Evolutionary conservation across 2,888 invertebrate species (phyloP), one percentile per base, ranked within the genome.

Genomic region (Auanema freiburgensis): DNA sequence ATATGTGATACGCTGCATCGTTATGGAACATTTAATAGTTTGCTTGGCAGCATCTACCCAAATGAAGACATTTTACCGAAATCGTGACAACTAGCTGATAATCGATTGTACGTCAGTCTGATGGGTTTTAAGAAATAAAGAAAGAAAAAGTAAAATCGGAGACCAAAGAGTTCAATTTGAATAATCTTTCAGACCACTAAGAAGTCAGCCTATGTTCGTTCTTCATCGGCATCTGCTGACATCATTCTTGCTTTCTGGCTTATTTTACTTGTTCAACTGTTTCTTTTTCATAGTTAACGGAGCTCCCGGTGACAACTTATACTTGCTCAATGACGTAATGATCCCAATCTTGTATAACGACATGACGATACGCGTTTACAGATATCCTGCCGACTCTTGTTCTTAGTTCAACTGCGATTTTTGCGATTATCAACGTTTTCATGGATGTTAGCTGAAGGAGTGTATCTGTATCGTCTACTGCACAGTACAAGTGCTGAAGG

Each of bases 391-490:
- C 76, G 81, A 0, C 43, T 83, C 8, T 57, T 79, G 41, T 81
- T 79, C 67, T 66, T 71, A 8, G 57, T 79, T 12, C 81, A 83
- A 57, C 66, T 80, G 5, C 72, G 81, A 1, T 86, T 86, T 71
- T 84, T 83, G 25, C 83, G 86, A 42, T 77, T 86, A 58, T 84
- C 84, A 44, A 86, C 85, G 63, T 87, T 87, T 79, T 83, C 85
- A 74, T 87, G 87, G 87, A 87, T 87, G 86, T 84, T 87, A 53
- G 79, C 77, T 16, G 86, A 87, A 72, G 86, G 69, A 1, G 85
- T 85, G 63, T 87, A 87, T 74, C 80, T 87, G 25, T 87, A 86
- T 74, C 83, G 85, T 58, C 84, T 87, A 59, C 81, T 85, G 18
- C 81, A 85, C 11, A 85, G 86, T 8, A 86, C 86, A 67, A 84